Conservation (phyloP, 2,113 vertebrate species). For the Myotis yumanensis region DNA sequence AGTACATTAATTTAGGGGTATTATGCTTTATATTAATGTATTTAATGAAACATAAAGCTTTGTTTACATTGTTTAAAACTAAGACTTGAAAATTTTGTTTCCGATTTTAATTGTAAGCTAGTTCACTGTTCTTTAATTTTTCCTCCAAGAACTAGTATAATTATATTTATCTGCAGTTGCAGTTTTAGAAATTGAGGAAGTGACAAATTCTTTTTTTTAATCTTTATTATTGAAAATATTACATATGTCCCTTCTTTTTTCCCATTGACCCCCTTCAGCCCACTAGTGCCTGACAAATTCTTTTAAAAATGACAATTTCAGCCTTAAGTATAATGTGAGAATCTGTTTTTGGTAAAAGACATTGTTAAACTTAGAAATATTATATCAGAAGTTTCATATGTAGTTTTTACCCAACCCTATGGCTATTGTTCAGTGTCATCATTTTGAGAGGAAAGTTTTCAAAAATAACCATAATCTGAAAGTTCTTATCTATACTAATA, state of each 20-base stretch:
- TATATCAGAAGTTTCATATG: neutral
- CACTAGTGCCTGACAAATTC: neutral
- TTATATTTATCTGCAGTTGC: slow-evolving; percentile 14
- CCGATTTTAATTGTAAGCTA: slow-evolving; percentile 38
- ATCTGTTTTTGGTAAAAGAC: slow-evolving; percentile 19
- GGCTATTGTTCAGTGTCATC: neutral
- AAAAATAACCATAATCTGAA: slow-evolving; percentile 30
- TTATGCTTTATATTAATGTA: slow-evolving; percentile 39
- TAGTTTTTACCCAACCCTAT: neutral
- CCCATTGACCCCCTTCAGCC: too few species aligned
- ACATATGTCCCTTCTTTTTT: too few species aligned
- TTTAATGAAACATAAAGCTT: slow-evolving; percentile 10
- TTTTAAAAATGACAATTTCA: slow-evolving; percentile 23
- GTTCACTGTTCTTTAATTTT: neutral
- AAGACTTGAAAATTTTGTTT: slow-evolving; percentile 43
- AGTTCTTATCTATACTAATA: neutral
- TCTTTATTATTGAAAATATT: too few species aligned
- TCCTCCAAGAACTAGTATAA: neutral
- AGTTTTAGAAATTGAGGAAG: slow-evolving; percentile 38
- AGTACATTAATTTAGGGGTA: neutral
- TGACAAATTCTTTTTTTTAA: neutral
- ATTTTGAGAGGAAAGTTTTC: slow-evolving; percentile 32
- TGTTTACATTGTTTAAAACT: slow-evolving; percentile 16
- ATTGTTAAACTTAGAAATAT: neutral
- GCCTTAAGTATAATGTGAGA: neutral